Base-by-base conservation (phyloP, 2,113 vertebrate genomes). In the Vidua macroura region DNA sequence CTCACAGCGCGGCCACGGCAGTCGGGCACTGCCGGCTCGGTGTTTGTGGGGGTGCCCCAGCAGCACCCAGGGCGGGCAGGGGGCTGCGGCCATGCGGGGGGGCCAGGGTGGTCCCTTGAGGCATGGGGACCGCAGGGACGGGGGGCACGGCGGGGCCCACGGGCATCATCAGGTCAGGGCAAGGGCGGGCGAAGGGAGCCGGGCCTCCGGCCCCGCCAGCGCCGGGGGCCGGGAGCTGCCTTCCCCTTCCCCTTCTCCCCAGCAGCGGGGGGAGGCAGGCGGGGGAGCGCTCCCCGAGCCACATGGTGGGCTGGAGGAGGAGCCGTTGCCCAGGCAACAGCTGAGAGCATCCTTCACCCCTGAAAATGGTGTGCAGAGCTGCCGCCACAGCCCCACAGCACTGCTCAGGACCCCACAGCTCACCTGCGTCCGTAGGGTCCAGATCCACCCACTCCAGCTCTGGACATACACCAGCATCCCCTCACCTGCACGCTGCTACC, bases 291-390 rank as follows among this genome's bases (percentile, higher is more conserved):
- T 74, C 92, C 95, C 94, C 15, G 74, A 96, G 87, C 94, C 95
- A 92, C 85, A 92, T 94, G 95, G 93, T 94, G 91, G 92, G 94
- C 81, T 92, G 96, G 93, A 93, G 94, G 96, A 96, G 96, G 94
- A 96, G 94, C 92, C 7, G 97, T 97, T 95, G 76, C 93, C 96
- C 78, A 68, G 95, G 97, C 94, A 97, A 97, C 97, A 79, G 90
- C 94, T 91, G 86, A 97, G 93, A 94, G 96, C 96, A 92, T 97
- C 92, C 64, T 90, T 97, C 92, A 90, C 76, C 93, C 87, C 82
- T 85, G 90, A 93, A 95, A 92, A 95, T 70, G n/a, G 81, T 86
- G 75, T 74, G 68, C 14, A 1, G 66, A 10, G 43, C 88, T 81
- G 90, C 85, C 0, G 7, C 92, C 86, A 83, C 92, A 63, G 92